phyloP scores from a whole-genome alignment of 2,113 vertebrate genomes.

The Rhadina sibilatrix region DNA sequence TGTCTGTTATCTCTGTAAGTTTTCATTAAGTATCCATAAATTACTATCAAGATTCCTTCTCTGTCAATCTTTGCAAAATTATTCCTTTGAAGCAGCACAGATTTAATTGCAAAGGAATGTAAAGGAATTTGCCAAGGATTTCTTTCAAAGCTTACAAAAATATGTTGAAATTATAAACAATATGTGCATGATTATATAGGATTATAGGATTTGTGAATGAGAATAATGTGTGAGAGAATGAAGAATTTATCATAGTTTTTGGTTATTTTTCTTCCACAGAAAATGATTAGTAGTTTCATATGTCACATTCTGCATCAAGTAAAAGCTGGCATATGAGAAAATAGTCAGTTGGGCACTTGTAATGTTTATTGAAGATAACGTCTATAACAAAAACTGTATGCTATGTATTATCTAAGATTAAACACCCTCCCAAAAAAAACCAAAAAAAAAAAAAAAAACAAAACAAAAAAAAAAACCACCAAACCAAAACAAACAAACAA shows the following conservation, averaged over 20 bases:
- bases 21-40: not conserved
- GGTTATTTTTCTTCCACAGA: not conserved
- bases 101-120: not conserved
- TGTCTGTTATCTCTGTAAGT: not conserved
- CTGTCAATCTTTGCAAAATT: not conserved
- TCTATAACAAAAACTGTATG: not conserved
- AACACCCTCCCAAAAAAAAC: too few species aligned
- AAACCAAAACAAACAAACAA: not conserved
- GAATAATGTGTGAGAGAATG: not conserved
- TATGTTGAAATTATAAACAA: slow-evolving; percentile 5
- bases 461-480: too few species aligned
- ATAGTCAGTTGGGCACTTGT: not conserved
- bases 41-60: not conserved
- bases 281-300: not conserved
- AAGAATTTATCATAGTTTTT: not conserved
- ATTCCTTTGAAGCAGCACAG: not conserved
- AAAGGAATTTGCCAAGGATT: slow-evolving; percentile 7
- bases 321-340: not conserved
- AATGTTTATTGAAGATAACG: not conserved
- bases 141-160: not conserved
- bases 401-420: not conserved
- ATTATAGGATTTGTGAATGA: slow-evolving; percentile 11
- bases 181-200: not conserved
- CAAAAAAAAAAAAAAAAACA: too few species aligned
- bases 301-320: not conserved